A percentile compares a stretch with the other conserved stretches of the same genome.
These are phyloP conservation scores for Brachyhypopomus occidentalis DNA, from an alignment of 2,113 vertebrate genomes.

Conservation along the genomic window DNA sequence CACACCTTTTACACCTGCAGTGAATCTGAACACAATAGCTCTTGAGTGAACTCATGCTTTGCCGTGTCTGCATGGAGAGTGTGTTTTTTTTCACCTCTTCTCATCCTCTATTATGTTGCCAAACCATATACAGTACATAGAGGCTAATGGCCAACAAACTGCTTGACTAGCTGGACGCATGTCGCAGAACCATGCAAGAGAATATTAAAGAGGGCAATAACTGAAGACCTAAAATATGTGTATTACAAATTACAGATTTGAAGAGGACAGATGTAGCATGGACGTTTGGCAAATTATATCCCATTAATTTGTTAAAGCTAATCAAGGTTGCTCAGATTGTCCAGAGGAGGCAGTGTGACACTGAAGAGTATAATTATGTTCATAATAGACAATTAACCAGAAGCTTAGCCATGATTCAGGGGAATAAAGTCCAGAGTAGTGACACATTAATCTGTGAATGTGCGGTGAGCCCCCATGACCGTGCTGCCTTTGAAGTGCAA, in stretches of 20 bases:
- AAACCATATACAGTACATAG: slow-evolving; percentile 29
- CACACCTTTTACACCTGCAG: slow-evolving; percentile 34
- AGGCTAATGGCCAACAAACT: slow-evolving; percentile 48
- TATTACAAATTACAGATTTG: not conserved
- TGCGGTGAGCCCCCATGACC: not conserved
- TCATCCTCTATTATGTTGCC: slow-evolving; percentile 33
- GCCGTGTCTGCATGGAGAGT: slow-evolving; percentile 31
- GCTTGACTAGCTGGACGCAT: slow-evolving; percentile 22
- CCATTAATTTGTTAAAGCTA: not conserved
- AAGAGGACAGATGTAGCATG: not conserved
- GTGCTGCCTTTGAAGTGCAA: not conserved
- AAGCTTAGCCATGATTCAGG: not conserved
- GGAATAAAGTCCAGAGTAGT: not conserved
- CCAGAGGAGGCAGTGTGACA: not conserved
- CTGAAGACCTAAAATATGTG: not conserved
- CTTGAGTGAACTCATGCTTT: slow-evolving; percentile 33
- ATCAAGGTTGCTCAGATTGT: slow-evolving; percentile 2
- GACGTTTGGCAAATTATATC: not conserved
- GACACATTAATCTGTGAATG: not conserved
- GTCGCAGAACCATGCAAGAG: slow-evolving; percentile 14
- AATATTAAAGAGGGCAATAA: slow-evolving; percentile 6
- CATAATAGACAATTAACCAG: not conserved
- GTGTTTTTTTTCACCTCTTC: slow-evolving; percentile 45
- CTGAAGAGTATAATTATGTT: not conserved
- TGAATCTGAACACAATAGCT: slow-evolving; percentile 42